These are phyloP conservation scores for Hestina assimilis DNA, from an alignment of 1,140 invertebrate genomes.

Conservation along the genomic window DNA sequence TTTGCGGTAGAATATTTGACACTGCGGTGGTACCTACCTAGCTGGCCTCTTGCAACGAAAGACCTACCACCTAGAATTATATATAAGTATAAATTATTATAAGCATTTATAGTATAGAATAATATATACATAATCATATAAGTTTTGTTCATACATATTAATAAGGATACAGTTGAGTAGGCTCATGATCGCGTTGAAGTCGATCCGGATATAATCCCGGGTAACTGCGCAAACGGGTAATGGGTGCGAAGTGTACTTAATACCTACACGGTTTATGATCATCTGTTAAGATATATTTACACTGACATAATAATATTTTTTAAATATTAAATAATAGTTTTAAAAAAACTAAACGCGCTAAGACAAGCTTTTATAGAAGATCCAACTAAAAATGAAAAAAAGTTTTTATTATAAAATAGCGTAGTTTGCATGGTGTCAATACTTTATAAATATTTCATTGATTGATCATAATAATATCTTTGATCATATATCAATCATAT, in stretches of 20 bases:
- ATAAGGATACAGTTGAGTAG: slow-evolving; percentile 8
- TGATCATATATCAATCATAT: too few species aligned
- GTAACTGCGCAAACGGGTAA: slow-evolving; percentile 20
- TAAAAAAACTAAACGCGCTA: too few species aligned
- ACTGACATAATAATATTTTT: background rate
- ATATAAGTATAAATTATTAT: background rate
- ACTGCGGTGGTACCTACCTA: too few species aligned
- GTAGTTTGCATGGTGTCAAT: too few species aligned
- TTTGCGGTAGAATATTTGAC: too few species aligned
- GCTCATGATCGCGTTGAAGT: slow-evolving; percentile 13
- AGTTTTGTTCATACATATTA: background rate
- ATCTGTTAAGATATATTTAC: slow-evolving; percentile 14
- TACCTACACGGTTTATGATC: slow-evolving; percentile 15
- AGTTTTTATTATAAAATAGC: too few species aligned
- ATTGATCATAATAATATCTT: too few species aligned
- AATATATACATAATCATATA: background rate
- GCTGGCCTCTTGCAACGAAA: too few species aligned
- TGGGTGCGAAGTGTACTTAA: slow-evolving; percentile 21
- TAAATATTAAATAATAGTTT: background rate
- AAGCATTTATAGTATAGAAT: background rate
- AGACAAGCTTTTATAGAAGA: too few species aligned
- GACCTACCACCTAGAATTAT: too few species aligned
- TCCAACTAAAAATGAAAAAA: too few species aligned
- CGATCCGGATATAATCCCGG: slow-evolving; percentile 28
- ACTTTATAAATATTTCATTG: too few species aligned